Evolutionary conservation across 2,797 vertebrate genomes (phyloP), one percentile per base, ranked within the genome.

Genomic region (Enteromius paludinosus): DNA sequence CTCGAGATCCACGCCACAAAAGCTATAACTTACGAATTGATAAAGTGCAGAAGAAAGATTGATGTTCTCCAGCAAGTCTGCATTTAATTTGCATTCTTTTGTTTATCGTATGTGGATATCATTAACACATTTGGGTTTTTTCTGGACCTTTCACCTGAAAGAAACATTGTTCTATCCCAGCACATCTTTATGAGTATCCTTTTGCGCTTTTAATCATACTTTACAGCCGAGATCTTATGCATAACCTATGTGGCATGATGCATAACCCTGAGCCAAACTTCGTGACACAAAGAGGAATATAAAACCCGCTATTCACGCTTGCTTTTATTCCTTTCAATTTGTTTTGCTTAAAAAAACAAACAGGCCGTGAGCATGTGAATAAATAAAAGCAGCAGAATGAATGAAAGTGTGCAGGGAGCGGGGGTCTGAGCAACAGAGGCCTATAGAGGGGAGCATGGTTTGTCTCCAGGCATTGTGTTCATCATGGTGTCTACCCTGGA

Each of bases 341-440:
- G 92, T 94, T 93, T 94, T 95, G 92, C 91, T 94, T 94, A 94
- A 93, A 94, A 74, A 94, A 94, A 93, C 91, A 93, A 95, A 94
- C 89, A 89, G 90, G 87, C 91, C 70, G 87, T 91, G 92, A 93
- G 90, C 88, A 68, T 78, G 90, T 89, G 91, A 92, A 95, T 94
- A 94, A 94, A 94, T 94, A 93, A 93, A 93, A 54, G 66, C 64
- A n/a, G 80, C 59, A 82, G 82, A 91, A 93, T 94, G 91, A 91
- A 91, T 91, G 90, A 89, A 73, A 70, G 79, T 72, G 76, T 76
- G 81, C 66, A 68, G 79, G 81, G 79, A 72, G 49, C 69, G 47
- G 35, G 72, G 62, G 75, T 86, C 83, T 73, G 15, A 74, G 94
- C 93, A 89, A 92, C 93, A 91, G 90, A 91, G 94, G 91, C 90